These are phyloP conservation scores for Drosophila greeni DNA, from an alignment of 2,888 invertebrate species.

Conservation along the genomic window DNA sequence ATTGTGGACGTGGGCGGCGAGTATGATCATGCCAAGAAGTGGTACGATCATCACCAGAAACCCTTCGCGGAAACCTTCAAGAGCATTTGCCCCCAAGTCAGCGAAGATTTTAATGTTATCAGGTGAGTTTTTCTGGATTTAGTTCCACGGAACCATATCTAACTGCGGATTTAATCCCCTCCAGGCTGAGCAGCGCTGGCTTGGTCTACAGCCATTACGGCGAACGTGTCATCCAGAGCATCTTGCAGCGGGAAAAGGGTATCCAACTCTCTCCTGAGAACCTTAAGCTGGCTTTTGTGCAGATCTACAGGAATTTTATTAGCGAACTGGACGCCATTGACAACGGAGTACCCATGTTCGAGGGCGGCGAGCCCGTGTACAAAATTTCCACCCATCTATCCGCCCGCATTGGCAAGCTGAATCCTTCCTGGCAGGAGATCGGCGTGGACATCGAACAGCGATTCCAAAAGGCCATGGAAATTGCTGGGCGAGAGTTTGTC, in stretches of 20 bases:
- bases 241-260: constrained; percentile 79
- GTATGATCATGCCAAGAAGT: constrained; percentile 86
- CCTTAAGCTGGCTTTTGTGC: constrained; percentile 82
- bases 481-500: constrained; percentile 89
- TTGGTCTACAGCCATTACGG: constrained; percentile 95
- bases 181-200: constrained; percentile 96
- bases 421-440: constrained; percentile 90
- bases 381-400: constrained; percentile 89
- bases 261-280: constrained; percentile 80
- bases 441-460: constrained; percentile 80
- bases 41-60: constrained; percentile 97
- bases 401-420: constrained; percentile 86
- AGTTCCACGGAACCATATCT: not conserved
- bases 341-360: constrained; percentile 93
- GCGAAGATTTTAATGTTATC: constrained; percentile 81
- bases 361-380: constrained; percentile 86
- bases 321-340: constrained; percentile 98
- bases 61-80: constrained; percentile 85
- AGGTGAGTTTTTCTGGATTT: constrained; percentile 74
- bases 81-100: constrained; percentile 82
- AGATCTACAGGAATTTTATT: constrained; percentile 91
- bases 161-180: constrained; percentile 44
- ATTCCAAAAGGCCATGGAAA: constrained; percentile 87
- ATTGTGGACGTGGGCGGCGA: constrained; percentile 96
- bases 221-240: constrained; percentile 84